A percentile compares a stretch with the other conserved stretches of the same genome.
These are phyloP conservation scores for Melieria crassipennis DNA, from an alignment of 2,888 invertebrate genomes.

Conservation along the genomic window DNA sequence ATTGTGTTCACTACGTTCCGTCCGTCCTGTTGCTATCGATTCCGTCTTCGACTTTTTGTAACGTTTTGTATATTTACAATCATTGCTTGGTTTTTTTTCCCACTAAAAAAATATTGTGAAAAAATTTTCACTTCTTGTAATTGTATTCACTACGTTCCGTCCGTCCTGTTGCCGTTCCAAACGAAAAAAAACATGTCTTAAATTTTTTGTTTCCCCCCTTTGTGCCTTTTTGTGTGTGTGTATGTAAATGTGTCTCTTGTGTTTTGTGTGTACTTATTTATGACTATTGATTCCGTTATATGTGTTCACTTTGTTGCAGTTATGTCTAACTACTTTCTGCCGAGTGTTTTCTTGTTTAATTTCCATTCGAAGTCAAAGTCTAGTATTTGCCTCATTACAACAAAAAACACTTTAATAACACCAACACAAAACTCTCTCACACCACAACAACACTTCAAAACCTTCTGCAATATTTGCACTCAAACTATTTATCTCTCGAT, in stretches of 20 bases:
- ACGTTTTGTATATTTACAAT: neutral
- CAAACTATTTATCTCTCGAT: no score
- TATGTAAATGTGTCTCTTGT: neutral
- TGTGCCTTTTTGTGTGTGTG: neutral
- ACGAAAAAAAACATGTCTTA: neutral
- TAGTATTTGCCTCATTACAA: no score
- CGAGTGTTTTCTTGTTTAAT: no score
- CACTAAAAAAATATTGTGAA: neutral
- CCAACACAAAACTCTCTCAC: no score
- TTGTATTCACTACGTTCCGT: neutral
- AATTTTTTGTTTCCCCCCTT: neutral
- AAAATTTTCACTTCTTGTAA: neutral
- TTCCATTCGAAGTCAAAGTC: no score
- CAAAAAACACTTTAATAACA: no score
- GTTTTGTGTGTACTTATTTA: neutral
- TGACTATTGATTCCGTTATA: no score
- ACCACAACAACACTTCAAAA: no score
- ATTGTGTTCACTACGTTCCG: neutral
- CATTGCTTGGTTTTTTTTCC: neutral
- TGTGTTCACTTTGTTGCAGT: no score
- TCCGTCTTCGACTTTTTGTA: no score
- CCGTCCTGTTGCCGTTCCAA: neutral
- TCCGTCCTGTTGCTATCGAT: neutral
- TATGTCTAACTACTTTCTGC: no score
- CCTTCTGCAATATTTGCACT: no score